Base-by-base conservation (phyloP, 2,797 vertebrate species). In the Falco columbarius region DNA sequence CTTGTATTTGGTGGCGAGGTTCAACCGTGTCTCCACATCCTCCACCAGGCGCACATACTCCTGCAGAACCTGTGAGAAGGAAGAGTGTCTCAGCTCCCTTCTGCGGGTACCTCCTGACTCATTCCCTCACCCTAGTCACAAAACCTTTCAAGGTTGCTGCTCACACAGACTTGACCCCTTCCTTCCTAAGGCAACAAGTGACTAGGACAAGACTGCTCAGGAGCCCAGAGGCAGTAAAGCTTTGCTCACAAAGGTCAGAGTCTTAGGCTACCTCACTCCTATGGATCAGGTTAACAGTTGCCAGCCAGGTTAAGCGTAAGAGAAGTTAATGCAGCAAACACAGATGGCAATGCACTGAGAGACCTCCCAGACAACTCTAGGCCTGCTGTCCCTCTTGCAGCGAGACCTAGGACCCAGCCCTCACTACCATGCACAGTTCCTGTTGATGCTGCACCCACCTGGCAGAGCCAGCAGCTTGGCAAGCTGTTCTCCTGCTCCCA, bases 21-120 rank as follows among this genome's bases (percentile, higher is more conserved):
- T 98, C 97, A 99, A 96, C 86, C 98, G 98, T 27, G 98, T 97
- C 51, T 99, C 99, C 4, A 98, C 94, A 24, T 99, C 99, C 42
- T 99, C 99, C 12, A 99, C 98, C 73, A 99, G 98, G 52, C 97
- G 98, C 73, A 99, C 97, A 5, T 99, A 99, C 8, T 99, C 99
- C 97, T 99, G 98, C 92, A 99, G 92, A 75, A 99, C 98, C 99
- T 99, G 97, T 6, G 21, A 80, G 73, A 91, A 92, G 32, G 27
- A 62, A 86, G 20, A 56, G 38, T 23, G 22, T 29, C 81, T 90
- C 85, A 93, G 55, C 27, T 95, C 24, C 74, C 55, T 79, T 76
- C 59, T 8, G 14, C 34, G 76, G 42, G 30, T 82, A 68, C 24
- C 17, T 85, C 58, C 76, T 65, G 29, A 79, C 44, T 76, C 7